phyloP scores from a whole-genome alignment of 1,140 invertebrate species.

The Gonatopus flavifemur region DNA sequence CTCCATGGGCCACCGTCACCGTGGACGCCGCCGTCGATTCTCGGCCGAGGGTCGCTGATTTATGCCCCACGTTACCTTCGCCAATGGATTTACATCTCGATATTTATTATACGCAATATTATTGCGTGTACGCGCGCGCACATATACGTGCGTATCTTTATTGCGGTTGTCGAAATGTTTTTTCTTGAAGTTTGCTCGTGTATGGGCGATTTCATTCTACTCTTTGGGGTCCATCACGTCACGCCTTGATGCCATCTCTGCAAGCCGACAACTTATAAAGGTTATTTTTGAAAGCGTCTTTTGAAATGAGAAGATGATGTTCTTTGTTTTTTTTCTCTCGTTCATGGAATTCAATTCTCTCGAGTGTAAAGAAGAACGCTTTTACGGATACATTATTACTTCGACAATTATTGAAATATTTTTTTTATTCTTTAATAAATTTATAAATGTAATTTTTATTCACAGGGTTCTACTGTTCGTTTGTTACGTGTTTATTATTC shows the following conservation, averaged over 20 bases:
- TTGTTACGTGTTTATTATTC: no score
- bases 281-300: no score
- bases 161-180: constrained; percentile 47
- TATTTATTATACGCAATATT: constrained; percentile 60
- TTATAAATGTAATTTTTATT: no score
- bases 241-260: constrained; percentile 16
- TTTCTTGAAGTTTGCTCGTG: constrained; percentile 8
- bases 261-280: no score
- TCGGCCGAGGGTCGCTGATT: constrained; percentile 46
- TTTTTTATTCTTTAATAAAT: no score
- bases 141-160: constrained; percentile 53
- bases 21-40: neutral
- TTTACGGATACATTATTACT: no score
- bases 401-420: no score
- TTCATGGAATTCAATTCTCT: no score
- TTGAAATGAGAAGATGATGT: no score
- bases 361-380: no score
- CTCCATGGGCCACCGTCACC: neutral
- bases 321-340: no score
- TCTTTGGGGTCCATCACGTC: constrained; percentile 23
- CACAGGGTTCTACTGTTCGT: no score
- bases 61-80: constrained; percentile 56
- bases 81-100: constrained; percentile 59
- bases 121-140: constrained; percentile 50
- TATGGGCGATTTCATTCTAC: constrained; percentile 6